Percentiles rank a stretch among this genome's conserved stretches.
phyloP scores from a whole-genome alignment of 2,888 invertebrate species.

The Drosophila nigricruria region DNA sequence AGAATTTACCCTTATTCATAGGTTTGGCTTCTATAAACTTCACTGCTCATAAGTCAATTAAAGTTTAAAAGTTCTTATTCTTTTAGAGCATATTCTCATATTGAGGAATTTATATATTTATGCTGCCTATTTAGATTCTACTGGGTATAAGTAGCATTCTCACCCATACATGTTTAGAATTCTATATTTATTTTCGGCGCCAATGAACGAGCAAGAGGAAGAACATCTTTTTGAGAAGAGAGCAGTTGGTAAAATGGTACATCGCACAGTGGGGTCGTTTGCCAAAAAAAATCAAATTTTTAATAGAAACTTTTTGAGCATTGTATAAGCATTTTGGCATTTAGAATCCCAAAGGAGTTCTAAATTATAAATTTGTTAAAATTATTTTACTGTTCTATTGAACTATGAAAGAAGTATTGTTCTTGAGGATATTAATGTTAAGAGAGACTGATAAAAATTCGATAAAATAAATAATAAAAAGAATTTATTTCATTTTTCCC shows the following conservation, averaged over 20 bases:
- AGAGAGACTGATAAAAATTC: too few relatives aligned
- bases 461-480: too few relatives aligned
- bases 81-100: neutral
- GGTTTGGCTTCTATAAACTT: neutral
- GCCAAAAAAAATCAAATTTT: neutral
- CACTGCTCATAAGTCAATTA: neutral
- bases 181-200: slow-evolving; percentile 39
- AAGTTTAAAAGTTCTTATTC: neutral
- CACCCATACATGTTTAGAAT: slow-evolving; percentile 4
- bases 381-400: neutral
- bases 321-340: neutral
- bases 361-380: neutral
- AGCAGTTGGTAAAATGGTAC: neutral
- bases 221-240: slow-evolving; percentile 11
- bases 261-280: neutral
- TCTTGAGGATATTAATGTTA: too few relatives aligned
- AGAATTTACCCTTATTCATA: too few relatives aligned
- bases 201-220: neutral
- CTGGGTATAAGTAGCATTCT: slow-evolving; percentile 35
- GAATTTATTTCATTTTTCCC: too few relatives aligned
- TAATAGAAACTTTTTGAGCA: neutral
- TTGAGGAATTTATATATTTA: slow-evolving; percentile 3
- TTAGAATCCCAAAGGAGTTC: too few relatives aligned
- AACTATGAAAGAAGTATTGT: too few relatives aligned
- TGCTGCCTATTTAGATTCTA: neutral